Evolutionary conservation across 2,888 invertebrate species (phyloP), one percentile per base, ranked within the genome.

Genomic region (Spisula solida): DNA sequence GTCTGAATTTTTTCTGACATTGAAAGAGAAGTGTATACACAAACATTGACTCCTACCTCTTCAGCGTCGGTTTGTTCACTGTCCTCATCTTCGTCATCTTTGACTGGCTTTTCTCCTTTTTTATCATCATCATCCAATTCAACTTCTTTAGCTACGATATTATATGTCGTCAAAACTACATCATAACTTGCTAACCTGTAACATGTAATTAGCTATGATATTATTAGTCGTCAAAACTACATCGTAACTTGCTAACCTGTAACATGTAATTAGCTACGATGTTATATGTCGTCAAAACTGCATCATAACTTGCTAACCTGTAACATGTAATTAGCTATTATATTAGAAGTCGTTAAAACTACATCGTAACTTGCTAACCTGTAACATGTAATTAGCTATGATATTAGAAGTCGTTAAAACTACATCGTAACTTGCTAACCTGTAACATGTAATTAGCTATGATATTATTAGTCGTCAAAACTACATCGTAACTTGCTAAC

Each of bases 201-300:
- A 31, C 18, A 60, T 56, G 55, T 55, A 55, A n/a, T n/a, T n/a
- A n/a, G n/a, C n/a, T n/a, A n/a, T n/a, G 18, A 55, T 55, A 12
- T 18, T 6, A 95, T 99, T 99, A 0, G 99, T 99, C 20, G 99
- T 99, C 75, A 99, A 97, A 0, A 99, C 99, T 0, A 99, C 97
- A 96, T 99, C 98, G 96, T 98, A 97, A 75, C 97, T 97, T 0
- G 98, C 97, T 79, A 99, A 97, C 89, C 97, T 97, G 56, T 18
- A 85, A 31, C 18, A 60, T 56, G 55, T 55, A 55, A n/a, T n/a
- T n/a, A n/a, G n/a, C n/a, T n/a, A n/a, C n/a, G 85, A 98, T 97
- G 80, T 98, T 98, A 95, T 99, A 99, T 0, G 99, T 99, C 20
- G 99, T 99, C 75, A 99, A 97, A 0, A 99, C 99, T 0, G 99